Base-by-base conservation (phyloP, 2,888 invertebrate genomes). In the Flexamia atlantica region DNA sequence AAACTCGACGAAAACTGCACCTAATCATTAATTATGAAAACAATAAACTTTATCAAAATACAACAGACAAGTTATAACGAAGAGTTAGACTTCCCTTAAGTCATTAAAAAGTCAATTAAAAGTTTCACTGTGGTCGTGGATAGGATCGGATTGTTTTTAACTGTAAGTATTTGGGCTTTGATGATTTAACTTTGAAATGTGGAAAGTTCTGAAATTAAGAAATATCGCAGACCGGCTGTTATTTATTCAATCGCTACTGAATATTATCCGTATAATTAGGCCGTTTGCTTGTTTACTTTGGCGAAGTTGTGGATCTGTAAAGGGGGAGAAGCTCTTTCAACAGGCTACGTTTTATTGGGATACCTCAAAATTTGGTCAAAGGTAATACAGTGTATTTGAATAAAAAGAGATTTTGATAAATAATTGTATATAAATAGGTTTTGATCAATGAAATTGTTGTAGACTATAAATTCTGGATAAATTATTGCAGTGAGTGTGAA, bases 41-140 rank as follows among this genome's bases (percentile, higher is more conserved):
- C 82, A 83, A 83, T 83, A 74, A 83, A 83, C 40, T 57, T 72
- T 83, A 83, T 74, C 74, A 83, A 83, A 83, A 83, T 82, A 82
- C 74, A 57, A 60, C 32, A 83, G 40, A 74, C 53, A 83, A 83
- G 82, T 83, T 74, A 74, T 83, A 83, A 83, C 70, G 68, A 83
- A 83, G 74, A 72, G 74, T 83, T 83, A 74, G 32, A 83, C 72
- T 83, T 74, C 60, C 57, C 60, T 57, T 83, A 83, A 83, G 82
- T 83, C 82, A 83, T 83, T 83, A 83, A 83, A 83, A 83, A 83
- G 82, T 83, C 82, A 83, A 83, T 83, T 83, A 83, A 83, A 83
- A 83, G 82, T 83, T 83, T 79, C 14, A 25, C 79, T 53, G 79
- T 50, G 79, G 79, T 79, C 17, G 79, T 17, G 79, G 79, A 10